Percentiles rank a stretch among this genome's conserved stretches.
Evolutionary conservation across 2,113 vertebrate genomes (phyloP).

Genomic region (Eidolon helvum): DNA sequence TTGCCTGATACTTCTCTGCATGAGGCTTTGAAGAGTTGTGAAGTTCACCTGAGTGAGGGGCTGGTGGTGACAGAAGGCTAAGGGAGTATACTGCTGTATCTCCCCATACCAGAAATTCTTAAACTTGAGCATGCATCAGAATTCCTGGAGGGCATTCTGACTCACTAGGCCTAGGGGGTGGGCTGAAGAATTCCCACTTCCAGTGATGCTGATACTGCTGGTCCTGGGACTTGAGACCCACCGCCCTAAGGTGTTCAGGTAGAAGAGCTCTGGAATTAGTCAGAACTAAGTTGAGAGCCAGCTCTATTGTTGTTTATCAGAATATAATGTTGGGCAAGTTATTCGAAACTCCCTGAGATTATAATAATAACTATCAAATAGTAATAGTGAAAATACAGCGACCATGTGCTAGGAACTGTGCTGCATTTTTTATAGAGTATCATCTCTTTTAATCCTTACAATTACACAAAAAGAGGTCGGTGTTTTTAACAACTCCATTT

Average conservation of each 20-base stretch:
- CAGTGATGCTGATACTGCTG: background rate
- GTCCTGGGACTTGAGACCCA: background rate
- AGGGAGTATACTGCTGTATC: rapidly evolving
- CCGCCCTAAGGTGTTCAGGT: background rate
- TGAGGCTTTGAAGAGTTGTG: background rate
- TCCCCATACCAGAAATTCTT: background rate
- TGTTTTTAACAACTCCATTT: background rate
- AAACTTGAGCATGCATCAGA: rapidly evolving
- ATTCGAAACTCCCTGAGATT: background rate
- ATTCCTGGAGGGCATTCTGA: too few species aligned
- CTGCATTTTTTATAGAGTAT: background rate
- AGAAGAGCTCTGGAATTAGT: background rate
- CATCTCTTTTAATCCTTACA: background rate
- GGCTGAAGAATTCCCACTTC: background rate
- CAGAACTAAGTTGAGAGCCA: background rate
- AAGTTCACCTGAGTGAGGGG: background rate
- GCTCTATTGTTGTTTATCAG: background rate
- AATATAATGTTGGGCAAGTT: background rate
- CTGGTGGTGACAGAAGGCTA: background rate
- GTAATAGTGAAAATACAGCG: too few species aligned
- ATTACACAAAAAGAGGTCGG: background rate
- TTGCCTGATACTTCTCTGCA: background rate
- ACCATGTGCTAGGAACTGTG: background rate
- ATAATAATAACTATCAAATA: too few species aligned
- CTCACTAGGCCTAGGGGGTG: background rate